A percentile compares a stretch with the other conserved stretches of the same genome.
phyloP scores from a whole-genome alignment of 2,113 vertebrate genomes.

The Melanerpes aurifrons region DNA sequence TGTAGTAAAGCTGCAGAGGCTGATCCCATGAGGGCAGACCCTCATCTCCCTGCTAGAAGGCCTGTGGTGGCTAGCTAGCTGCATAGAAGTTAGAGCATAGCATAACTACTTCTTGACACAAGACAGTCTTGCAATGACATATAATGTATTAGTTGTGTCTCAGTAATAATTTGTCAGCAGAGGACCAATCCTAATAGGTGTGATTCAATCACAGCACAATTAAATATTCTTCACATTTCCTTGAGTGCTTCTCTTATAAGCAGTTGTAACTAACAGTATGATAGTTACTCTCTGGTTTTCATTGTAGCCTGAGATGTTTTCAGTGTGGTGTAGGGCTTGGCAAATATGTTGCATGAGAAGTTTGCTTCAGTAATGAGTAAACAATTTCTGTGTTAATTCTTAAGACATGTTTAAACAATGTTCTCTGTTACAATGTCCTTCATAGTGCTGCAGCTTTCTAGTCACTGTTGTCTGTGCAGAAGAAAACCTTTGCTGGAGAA shows the following conservation, averaged over 20 bases:
- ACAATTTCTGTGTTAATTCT: background rate
- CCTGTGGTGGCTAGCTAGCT: background rate
- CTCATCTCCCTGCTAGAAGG: background rate
- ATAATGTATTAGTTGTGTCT: background rate
- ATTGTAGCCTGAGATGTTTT: background rate
- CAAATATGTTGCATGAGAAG: background rate
- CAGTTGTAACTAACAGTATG: background rate
- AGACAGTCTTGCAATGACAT: background rate
- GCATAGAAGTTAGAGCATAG: background rate
- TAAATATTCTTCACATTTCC: background rate
- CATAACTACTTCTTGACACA: background rate
- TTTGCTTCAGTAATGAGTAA: background rate
- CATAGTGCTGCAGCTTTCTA: background rate
- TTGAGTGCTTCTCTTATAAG: background rate
- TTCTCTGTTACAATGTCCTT: background rate
- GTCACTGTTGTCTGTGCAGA: background rate
- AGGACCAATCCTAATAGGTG: background rate
- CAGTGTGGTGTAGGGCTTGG: background rate
- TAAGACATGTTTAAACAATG: fast-evolving
- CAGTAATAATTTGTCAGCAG: background rate
- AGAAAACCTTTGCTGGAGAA: background rate
- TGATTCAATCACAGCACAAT: background rate
- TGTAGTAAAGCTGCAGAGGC: background rate
- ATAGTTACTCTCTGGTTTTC: background rate
- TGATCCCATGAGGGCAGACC: background rate